Evolutionary conservation across 2,113 vertebrate genomes (phyloP), one percentile per base, ranked within the genome.

Genomic region (Phoxinus phoxinus): DNA sequence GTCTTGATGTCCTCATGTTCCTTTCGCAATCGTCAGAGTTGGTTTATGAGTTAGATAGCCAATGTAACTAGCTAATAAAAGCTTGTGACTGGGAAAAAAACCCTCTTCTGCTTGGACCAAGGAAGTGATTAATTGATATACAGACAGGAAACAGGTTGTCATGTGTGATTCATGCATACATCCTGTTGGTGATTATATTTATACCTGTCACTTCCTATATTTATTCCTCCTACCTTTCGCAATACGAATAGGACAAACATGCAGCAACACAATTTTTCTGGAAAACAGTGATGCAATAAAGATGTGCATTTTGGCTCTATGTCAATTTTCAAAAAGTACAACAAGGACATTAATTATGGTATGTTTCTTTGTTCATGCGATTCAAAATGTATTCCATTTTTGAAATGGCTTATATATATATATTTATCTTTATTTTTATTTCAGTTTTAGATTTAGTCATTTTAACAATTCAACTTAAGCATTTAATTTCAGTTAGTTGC

Each of bases 41-140:
- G 32, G n/a, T 3, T 85, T 81, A 59, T 77, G 82, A 81, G 37
- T 72, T 86, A 84, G 69, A 63, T 63, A 35, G 32, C 21, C 37
- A 44, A 53, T 81, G 84, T 86, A 61, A 67, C 1, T 71, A 83
- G 37, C 87, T 90, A 89, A 89, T 90, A 91, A 92, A 91, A 92
- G 86, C 67, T 78, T 69, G 46, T 75, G 82, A 90, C 84, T 90
- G 89, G 78, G 72, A 75, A 80, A 81, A 74, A 87, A 48, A 53
- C 1, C 23, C 56, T 65, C 53, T 63, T 82, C 86, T 79, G 59
- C 72, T 84, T 75, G 15, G 41, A 84, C 4, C 53, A 79, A 87
- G 90, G 87, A 91, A 90, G 89, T 92, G 90, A 93, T 89, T 89
- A 90, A 91, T 89, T 88, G 51, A 78, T 78, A 37, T 63, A 7